phyloP scores from a whole-genome alignment of 2,113 vertebrate species.

The Danionella cerebrum region DNA sequence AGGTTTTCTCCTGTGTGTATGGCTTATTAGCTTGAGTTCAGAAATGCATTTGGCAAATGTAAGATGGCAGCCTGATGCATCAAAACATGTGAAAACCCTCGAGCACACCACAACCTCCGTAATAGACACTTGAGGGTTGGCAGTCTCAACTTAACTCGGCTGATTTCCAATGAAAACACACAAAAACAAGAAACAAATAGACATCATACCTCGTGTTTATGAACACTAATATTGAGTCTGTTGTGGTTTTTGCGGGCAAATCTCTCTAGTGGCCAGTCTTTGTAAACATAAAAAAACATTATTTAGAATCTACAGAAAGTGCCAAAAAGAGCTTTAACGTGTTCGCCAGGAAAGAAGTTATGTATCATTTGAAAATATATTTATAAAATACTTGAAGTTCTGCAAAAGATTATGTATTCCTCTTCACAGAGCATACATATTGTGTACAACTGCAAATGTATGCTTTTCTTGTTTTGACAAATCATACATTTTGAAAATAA shows the following conservation, averaged over 20 bases:
- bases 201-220: not conserved
- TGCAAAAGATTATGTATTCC: too few species aligned
- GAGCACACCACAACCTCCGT: not conserved
- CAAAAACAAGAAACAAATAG: not conserved
- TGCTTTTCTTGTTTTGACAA: too few species aligned
- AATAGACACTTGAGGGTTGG: slow-evolving; percentile 13
- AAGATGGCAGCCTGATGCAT: slow-evolving; percentile 1
- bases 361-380: too few species aligned
- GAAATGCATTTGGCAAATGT: slow-evolving; percentile 7
- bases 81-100: not conserved
- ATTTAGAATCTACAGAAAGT: not conserved
- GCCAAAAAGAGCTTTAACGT: not conserved
- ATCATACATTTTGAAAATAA: too few species aligned
- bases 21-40: not conserved
- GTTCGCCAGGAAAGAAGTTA: too few species aligned
- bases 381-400: too few species aligned
- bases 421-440: too few species aligned
- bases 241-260: not conserved
- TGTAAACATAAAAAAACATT: not conserved
- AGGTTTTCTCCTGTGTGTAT: not conserved
- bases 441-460: too few species aligned
- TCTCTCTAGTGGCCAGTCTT: not conserved
- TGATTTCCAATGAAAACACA: not conserved
- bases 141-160: not conserved
- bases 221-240: not conserved